Evolutionary conservation across 1,140 invertebrate species (phyloP), one percentile per base, ranked within the genome.

Genomic region (Listronotus bonariensis): DNA sequence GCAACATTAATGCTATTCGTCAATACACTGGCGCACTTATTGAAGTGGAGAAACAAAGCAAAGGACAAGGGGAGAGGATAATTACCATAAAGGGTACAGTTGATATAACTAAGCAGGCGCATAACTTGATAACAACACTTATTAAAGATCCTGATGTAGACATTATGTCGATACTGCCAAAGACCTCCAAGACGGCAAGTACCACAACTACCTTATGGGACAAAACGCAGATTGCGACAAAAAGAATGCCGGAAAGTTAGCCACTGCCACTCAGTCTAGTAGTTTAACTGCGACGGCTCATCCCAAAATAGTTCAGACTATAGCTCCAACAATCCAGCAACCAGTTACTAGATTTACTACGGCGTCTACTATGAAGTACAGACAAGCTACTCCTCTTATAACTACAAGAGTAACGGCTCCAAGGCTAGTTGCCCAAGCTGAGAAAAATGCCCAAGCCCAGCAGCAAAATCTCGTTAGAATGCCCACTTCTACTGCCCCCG

Each of bases 1-100:
- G 91, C 80, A 97, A 98, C 81, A 98, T 99, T 69, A 98, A 98
- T 83, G 92, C 95, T 6, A 98, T 99, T 74, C 83, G 96, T 65
- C 90, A 92, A 64, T 90, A 93, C 18, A 97, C 95, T 12, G 94
- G 95, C 52, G 96, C 96, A 5, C 93, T 97, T 76, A 98, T 98
- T 74, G 96, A 99, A 81, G 93, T 99, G 1, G 96, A 99, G 78
- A 98, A 98, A 77, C 93, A 96, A 80, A 89, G 89, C 75, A 97
- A 97, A 83, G 92, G 92, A 10, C 92, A 95, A 80, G 92, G 92
- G 31, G 96, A 98, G 79, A 83, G 96, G 73, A 92, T 91, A 70
- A 96, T 98, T 62, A 96, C 95, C 11, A 97, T 98, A 71, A 96
- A 95, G 79, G 95, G 95, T 48, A 89, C 92, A n/a, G 84, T 88